Percentiles rank a stretch among this genome's conserved stretches.
Evolutionary conservation across 2,888 invertebrate genomes (phyloP).

Genomic region (Tipula vernalis): DNA sequence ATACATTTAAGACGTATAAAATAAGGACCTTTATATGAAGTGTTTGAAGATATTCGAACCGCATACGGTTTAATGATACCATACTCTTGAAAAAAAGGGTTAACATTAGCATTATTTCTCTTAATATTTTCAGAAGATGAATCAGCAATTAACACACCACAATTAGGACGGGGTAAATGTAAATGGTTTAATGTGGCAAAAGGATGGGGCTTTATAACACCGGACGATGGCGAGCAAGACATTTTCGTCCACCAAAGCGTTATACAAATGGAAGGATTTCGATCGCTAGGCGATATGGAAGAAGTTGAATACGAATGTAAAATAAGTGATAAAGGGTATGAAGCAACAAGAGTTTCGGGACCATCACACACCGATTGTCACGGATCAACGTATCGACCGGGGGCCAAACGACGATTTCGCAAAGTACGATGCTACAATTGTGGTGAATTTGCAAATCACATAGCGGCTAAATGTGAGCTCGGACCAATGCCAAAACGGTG

Average conservation of each 20-base stretch:
- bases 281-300: constrained; percentile 75
- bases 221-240: constrained; percentile 79
- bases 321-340: constrained; percentile 71
- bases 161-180: constrained; percentile 58
- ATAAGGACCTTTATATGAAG: not conserved
- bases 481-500: constrained; percentile 86
- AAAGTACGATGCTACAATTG: constrained; percentile 90
- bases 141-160: not conserved
- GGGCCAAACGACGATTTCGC: constrained; percentile 67
- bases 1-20: not conserved
- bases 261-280: constrained; percentile 80
- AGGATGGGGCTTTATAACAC: constrained; percentile 90
- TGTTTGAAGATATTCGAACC: not conserved
- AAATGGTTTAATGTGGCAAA: constrained; percentile 96
- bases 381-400: constrained; percentile 70
- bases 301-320: constrained; percentile 79
- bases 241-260: constrained; percentile 93
- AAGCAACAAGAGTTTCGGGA: constrained; percentile 76
- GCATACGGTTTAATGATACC: not conserved
- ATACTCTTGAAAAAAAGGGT: not conserved
- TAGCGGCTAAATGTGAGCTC: constrained; percentile 77
- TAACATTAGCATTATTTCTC: not conserved
- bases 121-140: constrained; percentile 7
- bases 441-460: constrained; percentile 84
- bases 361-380: constrained; percentile 62